Evolutionary conservation across 2,113 vertebrate genomes (phyloP).

Genomic region (Xiphophorus couchianus): DNA sequence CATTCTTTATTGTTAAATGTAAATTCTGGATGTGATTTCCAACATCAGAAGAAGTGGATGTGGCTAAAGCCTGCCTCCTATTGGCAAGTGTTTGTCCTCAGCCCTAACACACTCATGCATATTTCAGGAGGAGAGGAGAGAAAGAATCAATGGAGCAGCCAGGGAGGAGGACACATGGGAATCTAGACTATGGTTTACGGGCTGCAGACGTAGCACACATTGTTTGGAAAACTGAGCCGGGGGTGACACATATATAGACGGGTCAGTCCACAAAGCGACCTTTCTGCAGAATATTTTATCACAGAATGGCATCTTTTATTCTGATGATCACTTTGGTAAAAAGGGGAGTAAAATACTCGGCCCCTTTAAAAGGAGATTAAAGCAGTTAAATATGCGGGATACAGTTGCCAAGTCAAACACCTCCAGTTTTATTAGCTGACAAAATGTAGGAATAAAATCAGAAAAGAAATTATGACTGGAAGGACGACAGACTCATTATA

Average conservation of each 20-base stretch:
- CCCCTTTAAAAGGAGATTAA: not conserved
- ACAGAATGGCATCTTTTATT: slow-evolving; percentile 2
- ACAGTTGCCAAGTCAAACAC: not conserved
- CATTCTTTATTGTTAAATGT: slow-evolving; percentile 8
- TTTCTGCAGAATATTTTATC: slow-evolving; percentile 27
- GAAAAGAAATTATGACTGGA: not conserved
- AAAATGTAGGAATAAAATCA: not conserved
- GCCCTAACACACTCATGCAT: slow-evolving; percentile 54
- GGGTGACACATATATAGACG: not conserved
- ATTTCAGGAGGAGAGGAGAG: slow-evolving; percentile 60
- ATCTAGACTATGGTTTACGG: slow-evolving; percentile 62
- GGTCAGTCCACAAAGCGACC: slow-evolving; percentile 30
- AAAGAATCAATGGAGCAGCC: slow-evolving; percentile 65
- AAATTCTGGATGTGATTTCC: not conserved
- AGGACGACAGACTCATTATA: not conserved
- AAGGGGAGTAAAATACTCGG: not conserved
- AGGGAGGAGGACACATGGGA: slow-evolving; percentile 62
- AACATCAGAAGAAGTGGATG: slow-evolving; percentile 3
- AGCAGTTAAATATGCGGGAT: not conserved
- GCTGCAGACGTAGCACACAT: slow-evolving; percentile 60
- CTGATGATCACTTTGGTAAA: not conserved
- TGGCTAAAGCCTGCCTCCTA: slow-evolving; percentile 75
- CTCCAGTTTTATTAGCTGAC: not conserved
- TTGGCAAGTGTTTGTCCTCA: slow-evolving; percentile 38
- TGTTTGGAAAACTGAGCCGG: slow-evolving; percentile 31